Evolutionary conservation across 2,888 invertebrate genomes (phyloP).

Genomic region (Incurvaria masculella): DNA sequence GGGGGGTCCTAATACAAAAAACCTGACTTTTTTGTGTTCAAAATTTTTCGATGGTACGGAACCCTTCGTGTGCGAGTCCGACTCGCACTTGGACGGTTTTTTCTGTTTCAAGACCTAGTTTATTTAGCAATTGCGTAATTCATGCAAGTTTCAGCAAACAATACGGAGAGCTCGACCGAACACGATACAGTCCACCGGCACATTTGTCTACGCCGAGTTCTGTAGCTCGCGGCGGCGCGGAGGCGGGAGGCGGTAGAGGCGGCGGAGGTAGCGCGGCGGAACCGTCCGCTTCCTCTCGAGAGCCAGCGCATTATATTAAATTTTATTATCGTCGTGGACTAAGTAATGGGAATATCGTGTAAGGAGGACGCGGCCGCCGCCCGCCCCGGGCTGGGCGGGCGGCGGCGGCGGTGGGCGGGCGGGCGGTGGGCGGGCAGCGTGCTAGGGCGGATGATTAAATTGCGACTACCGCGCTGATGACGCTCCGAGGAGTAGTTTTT

Average conservation of each 20-base stretch:
- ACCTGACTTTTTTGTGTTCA: no score
- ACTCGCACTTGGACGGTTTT: no score
- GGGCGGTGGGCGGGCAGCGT: slow-evolving; percentile 24
- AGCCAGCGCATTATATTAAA: slow-evolving; percentile 47
- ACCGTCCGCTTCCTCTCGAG: slow-evolving; percentile 33
- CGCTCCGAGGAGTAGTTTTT: slow-evolving; percentile 31
- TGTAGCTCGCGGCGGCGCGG: not conserved
- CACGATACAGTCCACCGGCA: not conserved
- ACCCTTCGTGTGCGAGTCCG: no score
- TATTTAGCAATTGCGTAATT: no score
- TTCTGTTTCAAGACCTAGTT: no score
- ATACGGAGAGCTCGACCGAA: no score
- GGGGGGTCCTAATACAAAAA: no score
- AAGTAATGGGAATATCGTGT: slow-evolving; percentile 60
- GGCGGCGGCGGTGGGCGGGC: slow-evolving; percentile 14
- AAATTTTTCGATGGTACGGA: no score
- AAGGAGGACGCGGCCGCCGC: slow-evolving; percentile 46
- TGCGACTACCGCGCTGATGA: slow-evolving; percentile 51
- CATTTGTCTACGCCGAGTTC: not conserved
- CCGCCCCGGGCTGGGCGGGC: slow-evolving; percentile 14
- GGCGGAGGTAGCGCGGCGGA: slow-evolving; percentile 3
- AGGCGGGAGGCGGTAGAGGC: not conserved
- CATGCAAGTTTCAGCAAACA: no score
- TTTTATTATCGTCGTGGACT: slow-evolving; percentile 57
- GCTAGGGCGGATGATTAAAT: slow-evolving; percentile 47